Conservation (phyloP, 2,888 invertebrate species). For the Mactromeris polynyma region DNA sequence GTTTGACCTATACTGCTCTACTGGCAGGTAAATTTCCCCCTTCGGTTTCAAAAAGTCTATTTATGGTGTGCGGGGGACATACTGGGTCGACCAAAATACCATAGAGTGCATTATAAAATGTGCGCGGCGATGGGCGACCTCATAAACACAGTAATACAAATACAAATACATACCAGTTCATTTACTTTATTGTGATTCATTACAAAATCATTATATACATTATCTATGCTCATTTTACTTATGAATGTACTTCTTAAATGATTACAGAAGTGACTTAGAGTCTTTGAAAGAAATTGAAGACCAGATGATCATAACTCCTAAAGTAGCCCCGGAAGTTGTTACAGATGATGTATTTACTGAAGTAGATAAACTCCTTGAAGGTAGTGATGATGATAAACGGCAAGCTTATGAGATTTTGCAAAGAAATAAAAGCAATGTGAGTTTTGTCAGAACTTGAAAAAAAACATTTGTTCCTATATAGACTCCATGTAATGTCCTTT, state of each 20-base stretch:
- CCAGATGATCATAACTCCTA: conserved; percentile 38
- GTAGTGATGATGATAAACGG: conserved; percentile 83
- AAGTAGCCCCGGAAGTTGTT: conserved; percentile 20
- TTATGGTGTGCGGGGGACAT: no score
- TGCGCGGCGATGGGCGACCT: no score
- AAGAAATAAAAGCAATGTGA: conserved; percentile 83
- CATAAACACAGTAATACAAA: no score
- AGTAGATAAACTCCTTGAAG: conserved; percentile 86
- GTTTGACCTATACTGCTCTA: no score
- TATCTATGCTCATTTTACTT: background rate
- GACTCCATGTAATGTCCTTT: no score
- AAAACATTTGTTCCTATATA: no score
- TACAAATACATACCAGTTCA: no score
- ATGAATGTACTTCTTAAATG: background rate
- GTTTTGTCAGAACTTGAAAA: background rate
- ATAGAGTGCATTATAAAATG: no score
- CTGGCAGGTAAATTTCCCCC: no score
- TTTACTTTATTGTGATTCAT: no score
- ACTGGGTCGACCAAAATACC: no score
- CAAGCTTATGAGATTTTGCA: conserved; percentile 84
- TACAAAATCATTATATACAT: background rate
- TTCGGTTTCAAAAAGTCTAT: no score
- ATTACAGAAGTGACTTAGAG: conserved; percentile 69
- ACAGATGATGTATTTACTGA: conserved; percentile 71
- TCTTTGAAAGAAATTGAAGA: conserved; percentile 60